Evolutionary conservation across 2,888 invertebrate species (phyloP).

Genomic region (Proisotoma minuta): DNA sequence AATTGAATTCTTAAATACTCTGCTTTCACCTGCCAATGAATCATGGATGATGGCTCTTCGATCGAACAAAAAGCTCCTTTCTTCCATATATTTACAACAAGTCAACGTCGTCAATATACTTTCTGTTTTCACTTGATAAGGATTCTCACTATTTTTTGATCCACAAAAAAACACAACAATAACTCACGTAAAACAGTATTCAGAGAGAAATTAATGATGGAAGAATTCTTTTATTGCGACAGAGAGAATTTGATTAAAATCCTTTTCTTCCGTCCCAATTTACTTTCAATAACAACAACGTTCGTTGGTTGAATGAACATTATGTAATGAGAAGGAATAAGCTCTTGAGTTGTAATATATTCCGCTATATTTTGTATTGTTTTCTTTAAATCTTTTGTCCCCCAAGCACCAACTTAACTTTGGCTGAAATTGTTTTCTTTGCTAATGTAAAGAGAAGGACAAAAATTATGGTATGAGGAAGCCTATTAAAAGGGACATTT

Average conservation of each 20-base stretch:
- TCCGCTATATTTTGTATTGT: background rate
- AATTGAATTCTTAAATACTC: slow-evolving; percentile 15
- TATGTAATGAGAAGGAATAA: slow-evolving; percentile 1
- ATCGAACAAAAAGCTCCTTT: background rate
- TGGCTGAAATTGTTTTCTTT: slow-evolving; percentile 34
- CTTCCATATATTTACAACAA: too few species aligned
- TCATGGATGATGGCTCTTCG: slow-evolving; percentile 4
- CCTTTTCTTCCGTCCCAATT: background rate
- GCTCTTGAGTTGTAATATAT: too few species aligned
- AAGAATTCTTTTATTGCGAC: background rate
- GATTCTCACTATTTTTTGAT: too few species aligned
- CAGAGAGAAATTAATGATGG: too few species aligned
- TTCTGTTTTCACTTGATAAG: too few species aligned
- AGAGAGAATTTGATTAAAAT: background rate
- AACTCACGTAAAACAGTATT: too few species aligned
- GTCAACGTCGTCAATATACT: too few species aligned
- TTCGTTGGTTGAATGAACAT: background rate
- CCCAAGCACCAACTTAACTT: slow-evolving; percentile 15
- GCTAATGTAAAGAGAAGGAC: slow-evolving; percentile 39
- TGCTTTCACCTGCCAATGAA: slow-evolving; percentile 12
- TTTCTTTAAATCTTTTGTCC: slow-evolving; percentile 12
- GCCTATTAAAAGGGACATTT: slow-evolving; percentile 38
- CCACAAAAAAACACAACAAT: too few species aligned
- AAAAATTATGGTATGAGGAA: slow-evolving; percentile 37
- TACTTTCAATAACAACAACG: background rate